phyloP scores from a whole-genome alignment of 2,797 vertebrate genomes.

The Lacerta agilis region DNA sequence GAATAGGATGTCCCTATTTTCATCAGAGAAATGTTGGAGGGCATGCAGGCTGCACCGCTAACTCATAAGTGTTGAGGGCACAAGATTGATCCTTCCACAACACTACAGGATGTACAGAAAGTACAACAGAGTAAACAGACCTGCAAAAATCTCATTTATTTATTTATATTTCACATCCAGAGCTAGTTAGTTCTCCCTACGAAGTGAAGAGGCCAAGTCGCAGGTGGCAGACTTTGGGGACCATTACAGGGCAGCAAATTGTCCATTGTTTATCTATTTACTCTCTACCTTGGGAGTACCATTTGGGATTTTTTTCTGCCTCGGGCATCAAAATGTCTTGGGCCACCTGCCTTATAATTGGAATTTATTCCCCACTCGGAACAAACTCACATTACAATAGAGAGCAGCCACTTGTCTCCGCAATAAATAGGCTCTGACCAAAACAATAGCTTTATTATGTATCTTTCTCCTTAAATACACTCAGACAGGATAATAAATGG shows the following conservation, averaged over 20 bases:
- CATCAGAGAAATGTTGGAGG: no score
- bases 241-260: background rate
- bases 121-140: background rate
- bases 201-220: background rate
- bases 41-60: no score
- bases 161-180: background rate
- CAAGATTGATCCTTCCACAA: background rate
- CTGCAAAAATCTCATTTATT: no score
- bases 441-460: background rate
- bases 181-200: background rate
- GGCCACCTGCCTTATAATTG: background rate
- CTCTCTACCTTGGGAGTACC: background rate
- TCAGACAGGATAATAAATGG: conserved; percentile 51
- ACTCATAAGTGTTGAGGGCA: no score
- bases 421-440: conserved; percentile 20
- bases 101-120: background rate
- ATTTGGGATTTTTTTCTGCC: background rate
- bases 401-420: conserved; percentile 11
- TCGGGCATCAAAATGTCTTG: background rate
- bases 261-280: background rate
- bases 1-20: background rate
- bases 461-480: conserved; percentile 36
- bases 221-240: background rate
- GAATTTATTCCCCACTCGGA: background rate
- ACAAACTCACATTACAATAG: conserved; percentile 22